Evolutionary conservation across 2,797 vertebrate species (phyloP).

Genomic region (Xenentodon cancila): DNA sequence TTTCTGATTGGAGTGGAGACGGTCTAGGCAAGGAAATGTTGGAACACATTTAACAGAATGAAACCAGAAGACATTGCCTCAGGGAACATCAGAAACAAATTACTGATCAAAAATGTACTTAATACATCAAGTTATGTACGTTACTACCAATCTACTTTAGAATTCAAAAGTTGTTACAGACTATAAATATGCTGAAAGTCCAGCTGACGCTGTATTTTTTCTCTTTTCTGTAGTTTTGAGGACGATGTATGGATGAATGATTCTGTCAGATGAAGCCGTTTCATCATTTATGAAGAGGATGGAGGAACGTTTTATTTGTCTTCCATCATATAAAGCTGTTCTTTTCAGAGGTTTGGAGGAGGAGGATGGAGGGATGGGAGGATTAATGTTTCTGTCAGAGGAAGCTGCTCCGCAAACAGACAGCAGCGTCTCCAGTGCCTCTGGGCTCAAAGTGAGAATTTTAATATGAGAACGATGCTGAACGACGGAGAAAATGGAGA

Average conservation of each 20-base stretch:
- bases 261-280: constrained; percentile 45
- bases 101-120: not conserved
- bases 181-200: not conserved
- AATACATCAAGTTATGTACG: not conserved
- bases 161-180: not conserved
- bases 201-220: not conserved
- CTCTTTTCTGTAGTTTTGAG: constrained; percentile 10
- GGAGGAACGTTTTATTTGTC: constrained; percentile 36
- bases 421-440: constrained; percentile 65
- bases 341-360: constrained; percentile 50
- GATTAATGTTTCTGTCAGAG: constrained; percentile 73
- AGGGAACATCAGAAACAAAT: too few species aligned
- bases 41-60: too few species aligned
- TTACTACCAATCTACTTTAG: constrained; percentile 1
- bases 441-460: constrained; percentile 56
- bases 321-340: constrained; percentile 50
- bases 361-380: constrained; percentile 58
- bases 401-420: constrained; percentile 70
- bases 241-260: constrained; percentile 38
- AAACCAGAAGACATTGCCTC: too few species aligned
- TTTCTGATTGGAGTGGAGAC: too few species aligned
- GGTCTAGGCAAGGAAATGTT: too few species aligned
- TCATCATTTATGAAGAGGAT: constrained; percentile 33
- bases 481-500: too few species aligned
- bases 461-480: constrained; percentile 56